Evolutionary conservation across 2,113 vertebrate species (phyloP).

Genomic region (Nothocercus nigrocapillus): DNA sequence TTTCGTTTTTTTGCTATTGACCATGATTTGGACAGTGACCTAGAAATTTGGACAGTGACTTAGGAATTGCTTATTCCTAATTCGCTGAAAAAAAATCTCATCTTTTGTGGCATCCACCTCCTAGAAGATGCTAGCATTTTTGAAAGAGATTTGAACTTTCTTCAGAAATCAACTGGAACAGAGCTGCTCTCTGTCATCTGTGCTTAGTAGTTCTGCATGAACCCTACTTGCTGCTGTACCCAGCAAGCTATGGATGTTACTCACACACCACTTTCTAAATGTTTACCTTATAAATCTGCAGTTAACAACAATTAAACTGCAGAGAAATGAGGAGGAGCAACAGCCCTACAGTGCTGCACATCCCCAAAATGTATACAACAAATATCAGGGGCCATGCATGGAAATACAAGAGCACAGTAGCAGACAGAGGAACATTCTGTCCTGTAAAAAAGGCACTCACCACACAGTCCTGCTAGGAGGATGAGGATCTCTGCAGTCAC

Average conservation of each 20-base stretch:
- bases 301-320: not conserved
- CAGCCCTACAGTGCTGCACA: not conserved
- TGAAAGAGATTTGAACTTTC: not conserved
- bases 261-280: not conserved
- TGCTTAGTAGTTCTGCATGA: not conserved
- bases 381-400: not conserved
- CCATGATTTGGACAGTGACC: not conserved
- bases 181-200: not conserved
- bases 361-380: not conserved
- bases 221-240: not conserved
- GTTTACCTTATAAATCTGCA: not conserved
- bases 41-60: too few relatives aligned
- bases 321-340: not conserved
- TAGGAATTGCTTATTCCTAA: not conserved
- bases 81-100: too few relatives aligned
- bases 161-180: not conserved
- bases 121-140: not conserved
- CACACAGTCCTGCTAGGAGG: not conserved
- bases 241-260: not conserved
- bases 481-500: not conserved
- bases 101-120: not conserved
- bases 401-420: accelerated
- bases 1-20: not conserved
- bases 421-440: not conserved
- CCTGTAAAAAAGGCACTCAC: not conserved